A percentile compares a stretch with the other conserved stretches of the same genome.
These are phyloP conservation scores for Leptestheria dahalacensis DNA, from an alignment of 1,140 invertebrate species.

Conservation along the genomic window DNA sequence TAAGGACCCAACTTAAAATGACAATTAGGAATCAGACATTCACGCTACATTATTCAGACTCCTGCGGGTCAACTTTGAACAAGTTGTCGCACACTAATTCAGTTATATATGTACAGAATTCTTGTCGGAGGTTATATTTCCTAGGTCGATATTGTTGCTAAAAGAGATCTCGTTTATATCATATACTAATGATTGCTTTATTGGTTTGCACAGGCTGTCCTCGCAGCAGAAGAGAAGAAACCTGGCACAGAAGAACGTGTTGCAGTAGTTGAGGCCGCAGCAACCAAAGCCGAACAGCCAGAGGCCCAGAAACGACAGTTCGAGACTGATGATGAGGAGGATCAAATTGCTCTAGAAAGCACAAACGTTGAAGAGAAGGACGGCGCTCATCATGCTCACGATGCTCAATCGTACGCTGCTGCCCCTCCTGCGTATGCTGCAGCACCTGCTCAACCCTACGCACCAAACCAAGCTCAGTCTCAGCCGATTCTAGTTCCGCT, in stretches of 20 bases:
- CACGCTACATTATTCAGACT: too few species aligned
- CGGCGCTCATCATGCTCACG: conserved; percentile 6
- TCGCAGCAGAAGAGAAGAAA: conserved; percentile 13
- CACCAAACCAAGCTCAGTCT: conserved; percentile 9
- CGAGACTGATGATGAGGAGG: conserved; percentile 18
- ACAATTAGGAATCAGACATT: too few species aligned
- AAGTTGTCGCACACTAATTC: too few species aligned
- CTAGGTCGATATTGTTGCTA: too few species aligned
- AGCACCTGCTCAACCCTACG: conserved; percentile 17
- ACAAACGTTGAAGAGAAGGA: conserved; percentile 12
- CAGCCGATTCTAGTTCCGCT: conserved; percentile 23
- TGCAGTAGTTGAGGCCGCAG: conserved; percentile 2
- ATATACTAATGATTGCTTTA: too few species aligned
- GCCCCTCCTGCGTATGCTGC: conserved; percentile 6
- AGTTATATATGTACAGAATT: too few species aligned
- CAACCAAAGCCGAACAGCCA: neutral
- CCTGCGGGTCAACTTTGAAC: too few species aligned
- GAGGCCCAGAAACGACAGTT: conserved; percentile 11
- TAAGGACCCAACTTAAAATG: too few species aligned
- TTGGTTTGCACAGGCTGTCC: conserved; percentile 7
- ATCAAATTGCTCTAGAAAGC: conserved; percentile 18
- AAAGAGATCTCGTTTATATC: too few species aligned
- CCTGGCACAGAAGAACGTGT: conserved; percentile 5
- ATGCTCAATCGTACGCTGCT: neutral
- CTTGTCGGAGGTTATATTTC: too few species aligned